Evolutionary conservation across 1,140 invertebrate species (phyloP).

Genomic region (Phocides pigmalion): DNA sequence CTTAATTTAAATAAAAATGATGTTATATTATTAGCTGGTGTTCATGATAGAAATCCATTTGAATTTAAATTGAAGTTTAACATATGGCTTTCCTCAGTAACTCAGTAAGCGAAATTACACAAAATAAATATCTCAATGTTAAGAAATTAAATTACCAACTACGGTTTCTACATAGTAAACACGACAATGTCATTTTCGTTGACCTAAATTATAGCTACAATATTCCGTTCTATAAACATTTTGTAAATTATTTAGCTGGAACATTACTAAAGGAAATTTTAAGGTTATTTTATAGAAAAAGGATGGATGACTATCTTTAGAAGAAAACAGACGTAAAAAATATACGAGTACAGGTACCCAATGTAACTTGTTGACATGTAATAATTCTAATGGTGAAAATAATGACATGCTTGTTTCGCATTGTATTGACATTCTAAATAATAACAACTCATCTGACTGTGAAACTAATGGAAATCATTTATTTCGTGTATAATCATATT

Average conservation of each 20-base stretch:
- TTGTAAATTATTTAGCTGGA: not conserved
- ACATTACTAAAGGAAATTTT: not conserved
- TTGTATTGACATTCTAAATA: not conserved
- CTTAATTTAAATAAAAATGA: not conserved
- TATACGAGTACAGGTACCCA: not conserved
- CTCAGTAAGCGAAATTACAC: not conserved
- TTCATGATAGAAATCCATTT: constrained; percentile 4
- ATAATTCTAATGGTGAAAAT: not conserved
- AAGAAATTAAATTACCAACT: constrained; percentile 9
- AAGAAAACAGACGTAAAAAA: too few relatives aligned
- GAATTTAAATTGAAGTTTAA: constrained; percentile 2
- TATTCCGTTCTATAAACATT: not conserved
- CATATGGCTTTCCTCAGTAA: constrained; percentile 5
- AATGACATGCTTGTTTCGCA: not conserved
- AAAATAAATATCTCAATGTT: constrained; percentile 6
- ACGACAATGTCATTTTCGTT: not conserved
- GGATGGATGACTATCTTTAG: too few relatives aligned
- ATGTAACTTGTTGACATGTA: not conserved
- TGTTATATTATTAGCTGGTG: constrained; percentile 5
- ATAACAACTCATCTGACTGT: not conserved
- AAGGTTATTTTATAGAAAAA: not conserved
- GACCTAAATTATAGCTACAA: not conserved
- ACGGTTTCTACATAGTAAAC: not conserved
- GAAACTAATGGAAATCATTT: not conserved
- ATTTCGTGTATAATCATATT: constrained; percentile 36